These are phyloP conservation scores for Apotomis turbidana DNA, from an alignment of 2,888 invertebrate genomes.

Conservation along the genomic window DNA sequence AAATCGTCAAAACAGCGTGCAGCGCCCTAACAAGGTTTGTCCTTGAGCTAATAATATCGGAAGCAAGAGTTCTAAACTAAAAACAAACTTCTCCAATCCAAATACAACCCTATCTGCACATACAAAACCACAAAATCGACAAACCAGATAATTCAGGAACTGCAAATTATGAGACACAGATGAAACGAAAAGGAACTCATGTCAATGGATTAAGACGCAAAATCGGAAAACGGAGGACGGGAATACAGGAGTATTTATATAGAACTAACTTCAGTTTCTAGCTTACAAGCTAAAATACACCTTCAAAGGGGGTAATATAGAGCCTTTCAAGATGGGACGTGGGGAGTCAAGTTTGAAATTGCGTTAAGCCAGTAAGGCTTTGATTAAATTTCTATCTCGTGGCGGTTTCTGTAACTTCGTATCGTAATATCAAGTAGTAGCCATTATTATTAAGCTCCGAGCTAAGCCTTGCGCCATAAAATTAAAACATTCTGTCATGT, in stretches of 20 bases:
- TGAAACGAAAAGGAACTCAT: not conserved
- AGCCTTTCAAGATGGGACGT: slow-evolving; percentile 4
- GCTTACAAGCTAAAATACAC: not conserved
- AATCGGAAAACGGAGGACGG: not conserved
- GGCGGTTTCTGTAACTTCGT: slow-evolving; percentile 3
- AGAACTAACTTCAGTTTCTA: slow-evolving; percentile 11
- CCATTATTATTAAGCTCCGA: not conserved
- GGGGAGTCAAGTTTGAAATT: slow-evolving; percentile 17
- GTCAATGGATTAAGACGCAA: not conserved
- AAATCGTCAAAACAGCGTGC: slow-evolving; percentile 11
- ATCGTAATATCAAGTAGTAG: slow-evolving; percentile 5
- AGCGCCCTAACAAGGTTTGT: slow-evolving; percentile 19
- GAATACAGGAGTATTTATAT: slow-evolving; percentile 13
- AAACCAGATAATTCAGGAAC: slow-evolving; percentile 1
- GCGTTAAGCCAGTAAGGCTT: slow-evolving; percentile 22
- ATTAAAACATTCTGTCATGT: too few relatives aligned
- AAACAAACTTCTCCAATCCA: not conserved
- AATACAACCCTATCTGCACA: slow-evolving; percentile 4
- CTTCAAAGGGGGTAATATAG: not conserved
- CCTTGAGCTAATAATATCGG: slow-evolving; percentile 37
- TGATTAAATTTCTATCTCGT: slow-evolving; percentile 27
- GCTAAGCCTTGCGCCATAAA: not conserved
- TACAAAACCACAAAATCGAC: slow-evolving; percentile 4
- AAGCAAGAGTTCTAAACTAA: slow-evolving; percentile 22
- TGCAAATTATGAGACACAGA: not conserved